phyloP scores from a whole-genome alignment of 53 echinoderm and acorn worm genomes.

The Patiria pectinifera region DNA sequence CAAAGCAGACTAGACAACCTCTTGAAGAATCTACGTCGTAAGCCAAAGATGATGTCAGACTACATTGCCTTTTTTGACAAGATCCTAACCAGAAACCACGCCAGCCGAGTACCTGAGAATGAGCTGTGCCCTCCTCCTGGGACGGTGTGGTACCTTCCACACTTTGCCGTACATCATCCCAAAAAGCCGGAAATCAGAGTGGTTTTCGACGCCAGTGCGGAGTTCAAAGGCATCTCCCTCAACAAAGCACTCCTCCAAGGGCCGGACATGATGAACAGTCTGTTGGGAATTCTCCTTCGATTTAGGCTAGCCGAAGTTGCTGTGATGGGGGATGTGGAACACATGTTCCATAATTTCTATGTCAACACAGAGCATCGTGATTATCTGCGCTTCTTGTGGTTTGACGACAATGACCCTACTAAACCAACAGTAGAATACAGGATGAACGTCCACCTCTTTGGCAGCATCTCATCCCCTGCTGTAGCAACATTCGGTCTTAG shows the following conservation, averaged over 20 bases:
- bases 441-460: conserved; percentile 51
- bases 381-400: conserved; percentile 70
- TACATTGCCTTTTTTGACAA: conserved; percentile 27
- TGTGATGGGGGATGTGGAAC: conserved; percentile 69
- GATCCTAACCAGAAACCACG: conserved; percentile 30
- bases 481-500: conserved; percentile 68
- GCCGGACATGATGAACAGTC: conserved; percentile 71
- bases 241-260: conserved; percentile 66
- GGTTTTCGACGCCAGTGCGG: too few species aligned
- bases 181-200: conserved; percentile 49
- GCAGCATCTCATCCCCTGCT: conserved; percentile 72
- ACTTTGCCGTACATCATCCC: conserved; percentile 62
- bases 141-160: conserved; percentile 66
- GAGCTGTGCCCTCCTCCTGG: background rate
- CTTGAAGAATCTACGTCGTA: conserved; percentile 4
- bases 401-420: conserved; percentile 58
- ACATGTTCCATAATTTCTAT: conserved; percentile 77
- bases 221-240: conserved; percentile 51
- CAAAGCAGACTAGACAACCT: conserved; percentile 3
- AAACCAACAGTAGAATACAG: conserved; percentile 46
- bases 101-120: conserved; percentile 21
- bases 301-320: conserved; percentile 68
- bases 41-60: conserved; percentile 30
- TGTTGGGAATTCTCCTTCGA: conserved; percentile 66
- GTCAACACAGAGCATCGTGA: conserved; percentile 66